phyloP scores from a whole-genome alignment of 2,797 vertebrate genomes.

The Typhlichthys subterraneus region DNA sequence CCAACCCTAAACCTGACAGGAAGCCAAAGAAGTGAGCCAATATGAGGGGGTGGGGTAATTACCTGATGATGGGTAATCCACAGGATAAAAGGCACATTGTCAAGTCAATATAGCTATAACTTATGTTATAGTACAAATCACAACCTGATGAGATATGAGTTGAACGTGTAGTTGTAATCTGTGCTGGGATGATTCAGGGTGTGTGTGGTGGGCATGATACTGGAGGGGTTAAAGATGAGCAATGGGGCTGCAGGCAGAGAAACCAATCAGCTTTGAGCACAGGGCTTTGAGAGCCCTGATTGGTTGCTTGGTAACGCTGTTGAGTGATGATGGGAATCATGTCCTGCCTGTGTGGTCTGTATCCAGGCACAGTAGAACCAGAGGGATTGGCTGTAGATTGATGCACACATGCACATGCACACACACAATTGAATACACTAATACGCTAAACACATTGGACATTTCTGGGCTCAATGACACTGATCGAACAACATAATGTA shows the following conservation, averaged over 20 bases:
- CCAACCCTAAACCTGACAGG: too few species aligned
- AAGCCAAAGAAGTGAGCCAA: too few species aligned
- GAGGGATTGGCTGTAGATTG: slow-evolving; percentile 58
- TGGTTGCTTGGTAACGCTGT: slow-evolving; percentile 64
- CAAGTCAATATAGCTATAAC: too few species aligned
- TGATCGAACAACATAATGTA: too few species aligned
- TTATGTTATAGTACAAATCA: neutral
- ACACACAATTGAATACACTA: neutral
- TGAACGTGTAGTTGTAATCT: slow-evolving; percentile 38
- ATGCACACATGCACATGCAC: slow-evolving; percentile 16
- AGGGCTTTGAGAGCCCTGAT: slow-evolving; percentile 54
- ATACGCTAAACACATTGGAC: neutral
- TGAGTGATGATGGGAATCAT: slow-evolving; percentile 74
- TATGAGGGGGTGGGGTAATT: too few species aligned
- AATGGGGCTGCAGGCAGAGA: slow-evolving; percentile 63
- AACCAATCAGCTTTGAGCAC: slow-evolving; percentile 64
- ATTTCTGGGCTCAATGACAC: neutral
- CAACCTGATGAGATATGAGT: neutral
- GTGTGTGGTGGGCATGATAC: slow-evolving; percentile 48
- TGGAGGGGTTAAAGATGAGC: slow-evolving; percentile 71
- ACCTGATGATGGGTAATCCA: neutral
- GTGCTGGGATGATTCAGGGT: slow-evolving; percentile 26
- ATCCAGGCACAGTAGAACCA: slow-evolving; percentile 71
- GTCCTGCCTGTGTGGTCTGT: slow-evolving; percentile 75
- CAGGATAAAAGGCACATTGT: neutral